Evolutionary conservation across 2,888 invertebrate genomes (phyloP).

Genomic region (Drosophila algonquin): DNA sequence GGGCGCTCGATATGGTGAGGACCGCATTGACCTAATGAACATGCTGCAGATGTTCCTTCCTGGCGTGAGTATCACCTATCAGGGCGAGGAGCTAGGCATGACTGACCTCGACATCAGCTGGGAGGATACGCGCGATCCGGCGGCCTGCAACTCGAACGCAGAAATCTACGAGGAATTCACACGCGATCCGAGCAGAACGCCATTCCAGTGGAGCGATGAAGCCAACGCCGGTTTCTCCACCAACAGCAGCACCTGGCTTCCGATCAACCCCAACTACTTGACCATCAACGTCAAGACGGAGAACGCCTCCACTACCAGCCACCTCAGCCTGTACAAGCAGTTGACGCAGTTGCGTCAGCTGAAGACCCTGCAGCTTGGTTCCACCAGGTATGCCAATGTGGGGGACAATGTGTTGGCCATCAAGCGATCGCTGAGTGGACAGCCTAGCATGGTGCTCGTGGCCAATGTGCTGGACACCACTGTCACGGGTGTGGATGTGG

Average conservation of each 20-base stretch:
- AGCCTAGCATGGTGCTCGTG: conserved; percentile 83
- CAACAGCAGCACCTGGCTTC: conserved; percentile 80
- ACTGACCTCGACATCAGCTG: conserved; percentile 85
- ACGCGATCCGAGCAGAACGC: conserved; percentile 87
- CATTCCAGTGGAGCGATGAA: conserved; percentile 86
- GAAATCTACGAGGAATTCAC: conserved; percentile 86
- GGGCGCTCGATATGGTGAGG: conserved; percentile 87
- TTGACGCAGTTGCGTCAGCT: conserved; percentile 83
- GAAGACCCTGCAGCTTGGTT: conserved; percentile 75
- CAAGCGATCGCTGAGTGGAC: conserved; percentile 72
- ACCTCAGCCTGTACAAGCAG: conserved; percentile 86
- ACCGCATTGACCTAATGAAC: conserved; percentile 90
- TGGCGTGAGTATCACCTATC: conserved; percentile 85
- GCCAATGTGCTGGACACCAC: conserved; percentile 84
- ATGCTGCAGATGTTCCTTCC: conserved; percentile 88
- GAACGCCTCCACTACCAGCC: conserved; percentile 84
- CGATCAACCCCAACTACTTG: conserved; percentile 86
- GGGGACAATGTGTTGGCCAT: conserved; percentile 78
- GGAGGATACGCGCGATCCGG: conserved; percentile 85
- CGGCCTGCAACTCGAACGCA: conserved; percentile 85
- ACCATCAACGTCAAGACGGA: conserved; percentile 86
- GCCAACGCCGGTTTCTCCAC: conserved; percentile 83
- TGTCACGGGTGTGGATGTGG: conserved; percentile 81
- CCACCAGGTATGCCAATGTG: conserved; percentile 66
- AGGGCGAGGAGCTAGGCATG: conserved; percentile 85